Conservation (phyloP, 2,888 invertebrate genomes). For the Drosophila anomelani region DNA sequence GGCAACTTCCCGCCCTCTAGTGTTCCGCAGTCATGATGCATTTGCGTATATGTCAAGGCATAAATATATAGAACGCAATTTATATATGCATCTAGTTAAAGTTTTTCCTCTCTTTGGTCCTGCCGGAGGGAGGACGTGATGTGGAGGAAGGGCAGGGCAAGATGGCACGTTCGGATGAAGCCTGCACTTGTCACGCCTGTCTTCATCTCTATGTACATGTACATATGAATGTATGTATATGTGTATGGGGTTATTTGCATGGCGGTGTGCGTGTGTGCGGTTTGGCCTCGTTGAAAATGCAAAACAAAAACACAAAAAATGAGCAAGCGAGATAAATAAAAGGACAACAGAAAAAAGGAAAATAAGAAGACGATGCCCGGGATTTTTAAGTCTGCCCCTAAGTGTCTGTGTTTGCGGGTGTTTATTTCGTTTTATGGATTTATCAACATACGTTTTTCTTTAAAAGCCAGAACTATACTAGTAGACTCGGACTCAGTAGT, state of each 20-base stretch:
- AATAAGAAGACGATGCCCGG: constrained; percentile 43
- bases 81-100: constrained; percentile 76
- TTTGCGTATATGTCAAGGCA: constrained; percentile 69
- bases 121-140: constrained; percentile 7
- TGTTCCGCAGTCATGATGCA: constrained; percentile 31
- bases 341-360: constrained; percentile 28
- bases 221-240: not conserved
- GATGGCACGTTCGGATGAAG: constrained; percentile 41
- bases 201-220: constrained; percentile 37
- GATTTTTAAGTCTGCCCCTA: constrained; percentile 26
- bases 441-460: constrained; percentile 18
- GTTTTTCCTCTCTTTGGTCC: constrained; percentile 34
- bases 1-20: constrained; percentile 7
- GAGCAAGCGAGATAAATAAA: constrained; percentile 57
- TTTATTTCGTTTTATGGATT: constrained; percentile 24
- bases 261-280: constrained; percentile 37
- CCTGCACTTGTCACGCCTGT: constrained; percentile 49
- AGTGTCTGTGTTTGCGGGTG: constrained; percentile 30
- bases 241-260: constrained; percentile 64
- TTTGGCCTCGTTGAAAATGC: constrained; percentile 74
- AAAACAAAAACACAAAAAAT: constrained; percentile 61
- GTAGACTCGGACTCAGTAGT: not conserved
- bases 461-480: not conserved
- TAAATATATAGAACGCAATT: constrained; percentile 75
- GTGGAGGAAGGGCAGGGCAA: constrained; percentile 10